Evolutionary conservation across 1,140 invertebrate species (phyloP).

Genomic region (Sarcophaga peregrina): DNA sequence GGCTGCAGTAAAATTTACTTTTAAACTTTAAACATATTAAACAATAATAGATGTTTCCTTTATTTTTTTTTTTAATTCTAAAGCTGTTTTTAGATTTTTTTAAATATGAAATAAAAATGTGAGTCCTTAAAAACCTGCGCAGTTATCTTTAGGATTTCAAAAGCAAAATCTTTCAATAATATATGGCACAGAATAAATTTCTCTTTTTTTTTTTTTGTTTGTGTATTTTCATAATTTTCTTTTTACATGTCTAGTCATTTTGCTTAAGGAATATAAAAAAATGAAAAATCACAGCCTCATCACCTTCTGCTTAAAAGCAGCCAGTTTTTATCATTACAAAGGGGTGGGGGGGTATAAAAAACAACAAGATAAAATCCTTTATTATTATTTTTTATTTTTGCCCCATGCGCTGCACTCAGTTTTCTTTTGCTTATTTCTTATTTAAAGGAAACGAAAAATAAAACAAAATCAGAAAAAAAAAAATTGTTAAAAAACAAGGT

Average conservation of each 20-base stretch:
- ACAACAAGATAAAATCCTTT: constrained; percentile 3
- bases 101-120: too few species aligned
- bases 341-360: background rate
- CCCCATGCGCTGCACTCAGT: background rate
- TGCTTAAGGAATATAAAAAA: background rate
- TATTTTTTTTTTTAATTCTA: too few species aligned
- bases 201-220: background rate
- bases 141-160: background rate
- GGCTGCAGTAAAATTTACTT: background rate
- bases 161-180: background rate
- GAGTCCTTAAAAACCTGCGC: background rate
- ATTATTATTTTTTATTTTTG: background rate
- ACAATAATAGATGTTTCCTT: too few species aligned
- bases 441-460: background rate
- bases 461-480: background rate
- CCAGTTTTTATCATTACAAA: background rate
- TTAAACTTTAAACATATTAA: too few species aligned
- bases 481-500: background rate
- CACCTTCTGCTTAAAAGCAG: too few species aligned
- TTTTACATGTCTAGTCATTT: constrained; percentile 20
- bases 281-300: background rate
- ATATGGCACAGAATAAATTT: background rate
- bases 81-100: too few species aligned
- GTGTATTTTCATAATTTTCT: background rate
- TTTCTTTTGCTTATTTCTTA: background rate